Conservation (phyloP, 2,888 invertebrate genomes). For the Gymnoscelis rufifasciata region DNA sequence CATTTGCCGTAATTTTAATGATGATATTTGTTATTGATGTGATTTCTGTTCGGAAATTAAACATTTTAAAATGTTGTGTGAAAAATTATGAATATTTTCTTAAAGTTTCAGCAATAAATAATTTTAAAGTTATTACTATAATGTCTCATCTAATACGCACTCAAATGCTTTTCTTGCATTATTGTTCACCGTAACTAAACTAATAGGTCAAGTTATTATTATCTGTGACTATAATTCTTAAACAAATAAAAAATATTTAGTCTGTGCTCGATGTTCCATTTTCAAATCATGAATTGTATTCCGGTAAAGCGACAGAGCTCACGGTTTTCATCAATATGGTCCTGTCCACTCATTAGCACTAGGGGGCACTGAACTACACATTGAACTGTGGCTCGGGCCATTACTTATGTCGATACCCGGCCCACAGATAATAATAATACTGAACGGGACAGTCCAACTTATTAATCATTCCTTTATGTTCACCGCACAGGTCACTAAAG, state of each 20-base stretch:
- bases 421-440: too few species aligned
- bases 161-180: not conserved
- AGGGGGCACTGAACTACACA: constrained; percentile 51
- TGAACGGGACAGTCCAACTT: constrained; percentile 48
- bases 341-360: constrained; percentile 60
- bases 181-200: too few species aligned
- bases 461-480: constrained; percentile 65
- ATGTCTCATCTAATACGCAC: too few species aligned
- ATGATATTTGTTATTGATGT: constrained; percentile 34
- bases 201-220: too few species aligned
- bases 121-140: too few species aligned
- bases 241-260: too few species aligned
- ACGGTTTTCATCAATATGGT: constrained; percentile 5
- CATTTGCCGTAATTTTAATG: constrained; percentile 44
- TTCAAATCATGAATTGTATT: not conserved
- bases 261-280: too few species aligned
- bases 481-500: constrained; percentile 41
- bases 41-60: not conserved
- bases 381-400: constrained; percentile 38
- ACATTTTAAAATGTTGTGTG: too few species aligned
- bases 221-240: too few species aligned
- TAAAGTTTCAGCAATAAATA: not conserved
- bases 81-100: too few species aligned
- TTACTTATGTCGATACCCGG: constrained; percentile 60
- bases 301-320: not conserved